Percentiles rank a stretch among this genome's conserved stretches.
These are phyloP conservation scores for Nettapus auritus DNA, from an alignment of 2,113 vertebrate species.

Conservation along the genomic window DNA sequence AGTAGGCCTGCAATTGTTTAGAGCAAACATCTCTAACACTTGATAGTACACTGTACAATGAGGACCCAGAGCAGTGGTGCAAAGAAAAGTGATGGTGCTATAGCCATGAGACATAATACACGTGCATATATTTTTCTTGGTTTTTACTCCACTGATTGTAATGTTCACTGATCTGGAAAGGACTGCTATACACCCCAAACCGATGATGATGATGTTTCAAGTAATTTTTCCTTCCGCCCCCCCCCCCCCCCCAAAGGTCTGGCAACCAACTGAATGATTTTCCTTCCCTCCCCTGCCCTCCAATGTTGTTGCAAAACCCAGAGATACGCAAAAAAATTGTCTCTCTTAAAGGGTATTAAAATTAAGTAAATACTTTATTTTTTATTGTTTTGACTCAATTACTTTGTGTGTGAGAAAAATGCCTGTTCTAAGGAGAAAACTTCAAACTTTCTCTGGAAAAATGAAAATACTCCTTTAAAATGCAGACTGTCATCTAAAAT, in stretches of 20 bases:
- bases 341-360: too few species aligned
- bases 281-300: not conserved
- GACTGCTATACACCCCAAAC: not conserved
- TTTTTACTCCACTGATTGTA: not conserved
- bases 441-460: not conserved
- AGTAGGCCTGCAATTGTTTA: not conserved
- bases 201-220: not conserved
- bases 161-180: not conserved
- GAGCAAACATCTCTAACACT: not conserved
- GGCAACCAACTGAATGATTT: not conserved
- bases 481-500: not conserved
- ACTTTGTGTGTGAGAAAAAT: not conserved
- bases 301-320: not conserved
- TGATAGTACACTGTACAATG: not conserved
- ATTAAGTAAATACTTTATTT: not conserved
- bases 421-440: not conserved
- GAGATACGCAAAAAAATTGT: too few species aligned
- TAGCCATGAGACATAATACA: not conserved
- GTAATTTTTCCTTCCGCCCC: too few species aligned
- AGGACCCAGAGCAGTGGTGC: accelerated
- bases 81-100: not conserved
- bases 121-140: not conserved
- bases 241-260: not conserved
- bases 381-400: not conserved
- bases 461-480: not conserved